phyloP scores from a whole-genome alignment of 1,140 invertebrate species.

The Oscheius sp. region DNA sequence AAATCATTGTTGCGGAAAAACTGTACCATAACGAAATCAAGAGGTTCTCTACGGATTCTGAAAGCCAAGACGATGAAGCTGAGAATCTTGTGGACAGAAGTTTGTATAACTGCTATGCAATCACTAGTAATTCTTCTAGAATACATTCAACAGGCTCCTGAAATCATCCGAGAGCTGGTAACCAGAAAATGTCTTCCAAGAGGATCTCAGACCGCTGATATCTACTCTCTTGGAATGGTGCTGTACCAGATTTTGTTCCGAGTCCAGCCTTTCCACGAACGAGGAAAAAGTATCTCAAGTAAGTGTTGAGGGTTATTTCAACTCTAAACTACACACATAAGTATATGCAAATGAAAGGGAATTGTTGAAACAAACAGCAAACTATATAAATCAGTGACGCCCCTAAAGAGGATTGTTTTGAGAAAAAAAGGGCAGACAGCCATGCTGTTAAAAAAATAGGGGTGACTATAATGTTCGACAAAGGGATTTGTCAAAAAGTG shows the following conservation, averaged over 20 bases:
- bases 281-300: slow-evolving; percentile 49
- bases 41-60: slow-evolving; percentile 13
- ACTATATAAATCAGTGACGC: too few relatives aligned
- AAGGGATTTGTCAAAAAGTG: too few relatives aligned
- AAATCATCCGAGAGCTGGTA: slow-evolving; percentile 59
- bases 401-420: too few relatives aligned
- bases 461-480: too few relatives aligned
- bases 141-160: slow-evolving; percentile 59
- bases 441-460: too few relatives aligned
- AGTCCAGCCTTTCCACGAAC: slow-evolving; percentile 58
- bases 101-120: too few relatives aligned
- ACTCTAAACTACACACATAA: too few relatives aligned
- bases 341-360: too few relatives aligned
- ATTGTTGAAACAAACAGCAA: too few relatives aligned
- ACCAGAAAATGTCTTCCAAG: slow-evolving; percentile 51
- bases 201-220: slow-evolving; percentile 52
- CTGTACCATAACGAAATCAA: slow-evolving; percentile 35
- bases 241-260: slow-evolving; percentile 59
- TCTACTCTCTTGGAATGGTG: slow-evolving; percentile 57
- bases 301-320: too few relatives aligned
- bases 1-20: slow-evolving; percentile 55
- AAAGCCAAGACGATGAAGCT: slow-evolving; percentile 10
- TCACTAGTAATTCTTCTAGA: slow-evolving; percentile 39
- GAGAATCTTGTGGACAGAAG: slow-evolving; percentile 15
- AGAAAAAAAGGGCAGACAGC: too few relatives aligned